Evolutionary conservation across 2,797 vertebrate species (phyloP).

Genomic region (Malacoraja senta): DNA sequence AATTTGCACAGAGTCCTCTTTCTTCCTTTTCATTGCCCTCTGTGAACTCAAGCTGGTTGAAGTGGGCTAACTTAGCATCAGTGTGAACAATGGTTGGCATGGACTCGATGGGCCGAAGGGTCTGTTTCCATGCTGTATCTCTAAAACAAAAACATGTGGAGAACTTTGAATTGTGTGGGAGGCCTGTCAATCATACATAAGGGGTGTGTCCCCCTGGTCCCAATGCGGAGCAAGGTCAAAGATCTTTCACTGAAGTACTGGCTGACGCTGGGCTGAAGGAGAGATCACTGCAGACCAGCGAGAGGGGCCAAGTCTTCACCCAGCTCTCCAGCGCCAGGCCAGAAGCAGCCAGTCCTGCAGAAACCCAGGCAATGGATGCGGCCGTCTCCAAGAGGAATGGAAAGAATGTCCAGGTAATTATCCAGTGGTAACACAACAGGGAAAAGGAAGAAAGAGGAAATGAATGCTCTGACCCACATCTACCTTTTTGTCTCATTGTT

Average conservation of each 20-base stretch:
- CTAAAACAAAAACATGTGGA: too few species aligned
- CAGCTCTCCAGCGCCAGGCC: background rate
- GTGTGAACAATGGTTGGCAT: background rate
- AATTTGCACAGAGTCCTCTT: too few species aligned
- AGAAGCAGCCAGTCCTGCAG: background rate
- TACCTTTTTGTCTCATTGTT: background rate
- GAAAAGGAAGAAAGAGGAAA: too few species aligned
- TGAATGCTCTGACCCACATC: too few species aligned
- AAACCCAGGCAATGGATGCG: background rate
- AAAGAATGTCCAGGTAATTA: background rate
- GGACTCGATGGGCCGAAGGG: background rate
- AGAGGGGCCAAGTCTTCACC: background rate
- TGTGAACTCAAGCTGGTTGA: too few species aligned
- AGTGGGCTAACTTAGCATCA: too few species aligned
- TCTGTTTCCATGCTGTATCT: background rate
- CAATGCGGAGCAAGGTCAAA: constrained; percentile 26
- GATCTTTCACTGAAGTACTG: background rate
- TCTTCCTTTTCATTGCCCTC: too few species aligned
- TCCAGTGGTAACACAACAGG: background rate
- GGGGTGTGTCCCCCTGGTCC: background rate
- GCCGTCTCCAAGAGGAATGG: background rate
- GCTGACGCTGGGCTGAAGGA: background rate
- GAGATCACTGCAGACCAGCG: background rate
- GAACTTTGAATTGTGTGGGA: background rate
- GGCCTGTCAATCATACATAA: background rate